A percentile compares a stretch with the other conserved stretches of the same genome.
These are phyloP conservation scores for Pipistrellus pipistrellus DNA, from an alignment of 2,797 vertebrate species.

Conservation along the genomic window DNA sequence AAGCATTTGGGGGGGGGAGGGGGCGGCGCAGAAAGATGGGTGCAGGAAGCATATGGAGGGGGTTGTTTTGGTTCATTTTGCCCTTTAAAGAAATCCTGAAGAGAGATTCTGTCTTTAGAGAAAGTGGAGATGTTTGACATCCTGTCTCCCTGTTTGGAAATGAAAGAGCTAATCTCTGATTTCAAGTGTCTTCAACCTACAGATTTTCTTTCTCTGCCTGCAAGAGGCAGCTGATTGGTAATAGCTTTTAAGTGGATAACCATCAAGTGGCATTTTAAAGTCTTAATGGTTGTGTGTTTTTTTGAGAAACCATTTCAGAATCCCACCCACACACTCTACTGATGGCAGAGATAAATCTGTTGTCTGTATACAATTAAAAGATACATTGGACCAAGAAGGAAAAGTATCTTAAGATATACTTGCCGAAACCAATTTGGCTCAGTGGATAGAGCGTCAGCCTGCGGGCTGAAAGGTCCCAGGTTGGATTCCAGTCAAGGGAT, in stretches of 20 bases:
- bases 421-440: no score
- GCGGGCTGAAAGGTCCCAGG: no score
- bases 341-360: conserved; percentile 67
- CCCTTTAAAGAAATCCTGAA: conserved; percentile 66
- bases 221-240: conserved; percentile 83
- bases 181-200: conserved; percentile 80
- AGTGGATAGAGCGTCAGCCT: no score
- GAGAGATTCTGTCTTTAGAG: conserved; percentile 72
- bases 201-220: conserved; percentile 72
- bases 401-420: conserved; percentile 50
- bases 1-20: conserved; percentile 36
- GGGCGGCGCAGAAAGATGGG: conserved; percentile 3
- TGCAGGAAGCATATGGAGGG: neutral
- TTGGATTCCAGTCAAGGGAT: no score
- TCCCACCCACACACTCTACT: neutral
- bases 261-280: conserved; percentile 82
- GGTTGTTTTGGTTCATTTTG: conserved; percentile 52
- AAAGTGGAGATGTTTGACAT: conserved; percentile 75
- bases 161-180: conserved; percentile 83
- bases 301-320: conserved; percentile 72
- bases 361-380: conserved; percentile 80
- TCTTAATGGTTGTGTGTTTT: conserved; percentile 66
- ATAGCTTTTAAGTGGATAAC: conserved; percentile 73
- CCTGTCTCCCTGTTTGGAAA: conserved; percentile 81
- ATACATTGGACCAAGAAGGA: conserved; percentile 58